These are phyloP conservation scores for Neopipo cinnamomea DNA, from an alignment of 2,113 vertebrate species.

Conservation along the genomic window DNA sequence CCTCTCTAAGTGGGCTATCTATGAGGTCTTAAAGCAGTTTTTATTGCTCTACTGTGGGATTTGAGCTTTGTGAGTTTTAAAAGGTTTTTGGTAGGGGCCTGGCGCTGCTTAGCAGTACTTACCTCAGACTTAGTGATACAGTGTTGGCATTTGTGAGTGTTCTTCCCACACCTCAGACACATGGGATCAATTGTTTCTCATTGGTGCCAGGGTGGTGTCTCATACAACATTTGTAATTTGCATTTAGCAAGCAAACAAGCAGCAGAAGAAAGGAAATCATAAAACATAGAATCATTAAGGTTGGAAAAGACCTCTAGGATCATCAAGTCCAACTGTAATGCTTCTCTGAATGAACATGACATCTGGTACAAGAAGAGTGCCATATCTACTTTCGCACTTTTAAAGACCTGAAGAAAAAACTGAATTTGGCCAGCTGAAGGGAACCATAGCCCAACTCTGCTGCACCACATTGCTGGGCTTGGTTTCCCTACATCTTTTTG, in stretches of 20 bases:
- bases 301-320: neutral
- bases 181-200: neutral
- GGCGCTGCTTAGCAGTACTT: neutral
- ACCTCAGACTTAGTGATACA: neutral
- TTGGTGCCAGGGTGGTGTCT: neutral
- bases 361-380: neutral
- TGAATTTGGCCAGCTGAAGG: neutral
- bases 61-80: conserved; percentile 11
- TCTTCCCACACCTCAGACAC: neutral
- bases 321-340: neutral
- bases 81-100: neutral
- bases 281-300: neutral
- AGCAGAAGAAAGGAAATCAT: neutral
- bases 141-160: neutral
- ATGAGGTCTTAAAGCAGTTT: neutral
- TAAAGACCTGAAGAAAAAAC: neutral
- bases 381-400: neutral
- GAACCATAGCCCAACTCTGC: neutral
- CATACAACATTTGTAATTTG: neutral
- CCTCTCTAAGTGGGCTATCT: neutral
- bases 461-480: neutral
- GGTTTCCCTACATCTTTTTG: neutral
- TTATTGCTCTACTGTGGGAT: conserved; percentile 15
- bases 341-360: neutral
- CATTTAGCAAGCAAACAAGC: neutral